Percentiles rank a stretch among this genome's conserved stretches.
Conservation (phyloP, 2,113 vertebrate species). For the Labrus mixtus region DNA sequence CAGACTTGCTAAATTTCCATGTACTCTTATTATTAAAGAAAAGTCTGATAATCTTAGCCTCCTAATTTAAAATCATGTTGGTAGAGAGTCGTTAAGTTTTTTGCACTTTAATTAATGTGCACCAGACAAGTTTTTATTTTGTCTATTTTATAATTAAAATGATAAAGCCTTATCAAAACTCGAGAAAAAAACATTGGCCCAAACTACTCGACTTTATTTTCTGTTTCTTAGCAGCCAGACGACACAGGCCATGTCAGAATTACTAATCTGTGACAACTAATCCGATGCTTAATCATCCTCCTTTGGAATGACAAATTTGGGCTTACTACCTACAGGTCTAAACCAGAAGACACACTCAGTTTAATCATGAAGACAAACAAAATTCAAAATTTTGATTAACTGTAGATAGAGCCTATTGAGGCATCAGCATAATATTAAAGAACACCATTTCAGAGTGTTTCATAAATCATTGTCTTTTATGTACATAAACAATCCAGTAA, state of each 20-base stretch:
- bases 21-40: not conserved
- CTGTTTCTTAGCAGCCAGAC: constrained; percentile 21
- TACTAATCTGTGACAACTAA: constrained; percentile 50
- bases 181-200: not conserved
- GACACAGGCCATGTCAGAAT: constrained; percentile 23
- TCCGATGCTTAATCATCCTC: constrained; percentile 52
- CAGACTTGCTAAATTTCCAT: not conserved
- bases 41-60: not conserved
- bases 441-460: not conserved
- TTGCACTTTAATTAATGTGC: not conserved
- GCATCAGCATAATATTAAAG: not conserved
- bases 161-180: not conserved
- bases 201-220: constrained; percentile 10
- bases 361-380: constrained; percentile 1
- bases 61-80: not conserved
- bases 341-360: constrained; percentile 23
- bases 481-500: not conserved
- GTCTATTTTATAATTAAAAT: not conserved
- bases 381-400: constrained; percentile 4
- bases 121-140: not conserved
- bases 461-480: not conserved
- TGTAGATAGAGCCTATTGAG: not conserved
- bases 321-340: constrained; percentile 30
- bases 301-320: constrained; percentile 30
- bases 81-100: too few species aligned